Percentiles rank a stretch among this genome's conserved stretches.
phyloP scores from a whole-genome alignment of 2,797 vertebrate species.

The Onychomys arenicola region DNA sequence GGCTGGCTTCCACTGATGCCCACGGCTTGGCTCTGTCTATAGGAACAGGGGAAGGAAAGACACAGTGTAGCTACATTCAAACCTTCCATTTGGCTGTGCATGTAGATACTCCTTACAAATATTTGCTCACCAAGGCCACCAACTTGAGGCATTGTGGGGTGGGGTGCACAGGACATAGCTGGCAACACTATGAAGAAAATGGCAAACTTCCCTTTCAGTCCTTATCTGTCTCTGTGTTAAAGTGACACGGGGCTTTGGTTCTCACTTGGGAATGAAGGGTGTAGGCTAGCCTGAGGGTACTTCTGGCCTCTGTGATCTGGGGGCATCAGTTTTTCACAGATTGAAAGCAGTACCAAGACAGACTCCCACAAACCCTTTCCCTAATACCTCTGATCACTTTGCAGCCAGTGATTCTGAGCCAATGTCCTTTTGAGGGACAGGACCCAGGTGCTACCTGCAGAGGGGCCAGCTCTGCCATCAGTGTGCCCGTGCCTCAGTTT shows the following conservation, averaged over 20 bases:
- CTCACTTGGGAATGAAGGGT: not conserved
- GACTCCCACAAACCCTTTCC: not conserved
- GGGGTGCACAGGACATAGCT: not conserved
- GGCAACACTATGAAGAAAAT: not conserved
- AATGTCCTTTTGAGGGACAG: not conserved
- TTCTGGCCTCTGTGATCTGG: not conserved
- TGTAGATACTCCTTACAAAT: not conserved
- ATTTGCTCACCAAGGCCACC: too few species aligned
- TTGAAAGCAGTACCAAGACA: not conserved
- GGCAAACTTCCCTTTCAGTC: not conserved
- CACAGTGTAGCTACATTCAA: accelerated
- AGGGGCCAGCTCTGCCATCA: not conserved
- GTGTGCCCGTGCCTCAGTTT: not conserved
- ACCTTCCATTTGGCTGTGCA: accelerated
- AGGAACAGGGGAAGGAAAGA: too few species aligned
- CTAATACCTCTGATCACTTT: not conserved
- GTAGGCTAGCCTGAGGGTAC: accelerated
- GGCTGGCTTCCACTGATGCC: not conserved
- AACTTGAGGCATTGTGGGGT: accelerated
- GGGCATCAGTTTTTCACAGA: not conserved
- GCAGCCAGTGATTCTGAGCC: not conserved
- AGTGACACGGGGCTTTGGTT: not conserved
- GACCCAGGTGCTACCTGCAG: too few species aligned
- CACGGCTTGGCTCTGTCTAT: not conserved
- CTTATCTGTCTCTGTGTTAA: not conserved